Evolutionary conservation across 2,113 vertebrate genomes (phyloP), one percentile per base, ranked within the genome.

Genomic region (Ptilorrhoa leucosticta): DNA sequence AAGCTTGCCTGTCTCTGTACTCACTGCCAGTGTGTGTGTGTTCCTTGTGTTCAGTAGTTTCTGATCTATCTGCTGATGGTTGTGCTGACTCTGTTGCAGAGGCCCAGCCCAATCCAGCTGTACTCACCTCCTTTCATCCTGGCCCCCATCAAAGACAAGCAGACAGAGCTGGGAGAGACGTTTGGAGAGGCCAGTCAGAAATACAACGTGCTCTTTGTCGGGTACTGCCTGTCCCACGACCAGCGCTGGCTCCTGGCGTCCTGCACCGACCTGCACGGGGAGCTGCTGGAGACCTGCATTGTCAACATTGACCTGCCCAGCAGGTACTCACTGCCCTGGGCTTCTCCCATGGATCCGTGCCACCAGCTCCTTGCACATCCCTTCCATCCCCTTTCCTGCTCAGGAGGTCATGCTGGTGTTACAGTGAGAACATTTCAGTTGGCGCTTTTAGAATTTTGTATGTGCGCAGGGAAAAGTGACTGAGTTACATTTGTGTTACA

Each of bases 221-320:
- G 99, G 14, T 99, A 99, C 79, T 99, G 99, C 93, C 98, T 99
- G 86, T 99, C 99, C 68, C 99, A 99, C 3, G 99, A 99, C 96
- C 99, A 99, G 98, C 99, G 99, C 73, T 99, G 99, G 99, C 98
- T 99, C 63, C 97, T 99, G 96, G 99, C 99, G 21, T 99, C 99
- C 95, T 99, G 99, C 97, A 99, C 99, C 1, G 99, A 99, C 97
- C 99, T 99, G 96, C 98, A 99, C 8, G 99, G 99, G 56, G 99
- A 99, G 90, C 95, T 99, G 58, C 28, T 99, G 90, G 99, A 99
- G 95, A 99, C 99, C 75, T 99, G 98, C 95, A 97, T 99, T 42
- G 99, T 99, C 92, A 99, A 99, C 95, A 98, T 99, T 10, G 99
- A 99, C 89, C 98, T 99, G 83, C 99, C 99, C 64, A 99, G 98